Evolutionary conservation across 2,888 invertebrate genomes (phyloP).

Genomic region (Amblyteles armatorius): DNA sequence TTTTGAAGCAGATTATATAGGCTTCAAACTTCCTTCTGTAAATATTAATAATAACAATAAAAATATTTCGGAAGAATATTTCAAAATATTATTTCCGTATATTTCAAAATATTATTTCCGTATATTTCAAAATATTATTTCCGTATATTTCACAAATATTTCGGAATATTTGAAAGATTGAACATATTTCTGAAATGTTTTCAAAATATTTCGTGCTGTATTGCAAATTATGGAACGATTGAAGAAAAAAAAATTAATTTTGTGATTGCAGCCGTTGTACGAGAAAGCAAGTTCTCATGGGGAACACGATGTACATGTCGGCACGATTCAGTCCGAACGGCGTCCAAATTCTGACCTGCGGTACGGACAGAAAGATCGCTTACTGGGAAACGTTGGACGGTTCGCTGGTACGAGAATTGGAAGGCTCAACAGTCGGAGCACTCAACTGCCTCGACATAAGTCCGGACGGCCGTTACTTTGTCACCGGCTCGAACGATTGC

Average conservation of each 20-base stretch:
- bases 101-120: too few relatives aligned
- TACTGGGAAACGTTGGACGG: conserved; percentile 97
- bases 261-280: conserved; percentile 85
- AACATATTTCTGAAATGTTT: too few relatives aligned
- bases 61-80: too few relatives aligned
- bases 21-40: too few relatives aligned
- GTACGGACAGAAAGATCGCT: conserved; percentile 93
- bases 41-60: too few relatives aligned
- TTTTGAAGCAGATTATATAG: too few relatives aligned
- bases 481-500: conserved; percentile 95
- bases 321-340: conserved; percentile 90
- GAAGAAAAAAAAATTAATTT: conserved; percentile 4
- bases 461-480: conserved; percentile 90
- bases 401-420: conserved; percentile 92
- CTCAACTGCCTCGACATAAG: conserved; percentile 93
- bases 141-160: too few relatives aligned
- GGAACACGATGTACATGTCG: conserved; percentile 94
- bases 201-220: too few relatives aligned
- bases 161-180: too few relatives aligned
- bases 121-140: too few relatives aligned
- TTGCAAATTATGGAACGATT: neutral
- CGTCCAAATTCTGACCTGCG: conserved; percentile 93
- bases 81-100: too few relatives aligned
- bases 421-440: conserved; percentile 92
- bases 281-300: conserved; percentile 93